Base-by-base conservation (phyloP, 2,113 vertebrate species). In the Vimba vimba region DNA sequence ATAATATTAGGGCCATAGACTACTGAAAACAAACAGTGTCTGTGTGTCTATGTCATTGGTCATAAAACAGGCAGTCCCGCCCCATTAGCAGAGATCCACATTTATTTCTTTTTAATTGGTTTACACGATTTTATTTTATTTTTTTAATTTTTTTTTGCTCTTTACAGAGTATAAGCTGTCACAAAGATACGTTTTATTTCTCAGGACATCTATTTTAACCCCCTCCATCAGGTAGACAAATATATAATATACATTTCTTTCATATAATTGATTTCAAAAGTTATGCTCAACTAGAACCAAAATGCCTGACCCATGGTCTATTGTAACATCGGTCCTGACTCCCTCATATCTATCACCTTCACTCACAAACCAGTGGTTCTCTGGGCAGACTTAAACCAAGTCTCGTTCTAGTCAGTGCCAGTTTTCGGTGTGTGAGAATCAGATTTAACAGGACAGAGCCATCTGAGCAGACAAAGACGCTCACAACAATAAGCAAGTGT, bases 401-500 rank as follows among this genome's bases (percentile, higher is more conserved):
- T 33, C 4, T 43, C 75, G 6, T 57, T 64, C 76, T 73, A 43
- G n/a, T 69, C 55, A 60, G 39, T 52, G 19, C 23, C 33, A 39
- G 79, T 76, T 86, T 66, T 60, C 13, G n/a, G 27, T 79, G 57
- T 77, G 69, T 52, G 27, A 62, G 52, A 66, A 75, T 62, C 69
- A 47, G 82, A 76, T 87, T 85, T 36, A 74, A 84, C n/a, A 55
- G 82, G 33, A 66, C 73, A 82, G 82, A 71, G 55, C 45, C 64
- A 71, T 79, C 27, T 68, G 52, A 74, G 69, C 68, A 89, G 64
- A 89, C 86, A 89, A 89, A 85, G 88, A 57, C 78, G 12, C 55
- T 66, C 45, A 85, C 86, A 87, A 89, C 88, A 89, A 89, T 87
- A 89, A 87, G 79, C 88, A 83, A 89, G 79, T 85, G 88, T 89